These are phyloP conservation scores for Micromys minutus DNA, from an alignment of 2,113 vertebrate genomes.

Conservation along the genomic window DNA sequence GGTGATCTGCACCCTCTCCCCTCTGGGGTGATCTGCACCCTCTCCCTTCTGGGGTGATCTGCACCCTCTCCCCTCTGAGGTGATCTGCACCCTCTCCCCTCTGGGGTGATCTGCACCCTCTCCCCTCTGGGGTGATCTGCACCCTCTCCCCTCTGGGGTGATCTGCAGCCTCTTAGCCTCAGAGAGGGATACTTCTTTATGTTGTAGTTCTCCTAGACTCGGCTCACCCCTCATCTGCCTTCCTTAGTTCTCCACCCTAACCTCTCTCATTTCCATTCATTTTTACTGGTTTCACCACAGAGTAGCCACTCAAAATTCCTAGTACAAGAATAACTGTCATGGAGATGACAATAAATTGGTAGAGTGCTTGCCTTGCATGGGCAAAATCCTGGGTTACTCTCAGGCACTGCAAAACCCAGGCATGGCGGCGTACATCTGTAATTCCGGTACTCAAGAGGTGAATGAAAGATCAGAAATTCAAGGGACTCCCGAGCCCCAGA, in stretches of 20 bases:
- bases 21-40: background rate
- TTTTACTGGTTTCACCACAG: constrained; percentile 1
- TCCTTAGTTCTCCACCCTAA: background rate
- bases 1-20: background rate
- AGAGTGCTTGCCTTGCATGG: background rate
- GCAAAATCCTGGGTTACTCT: background rate
- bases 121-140: background rate
- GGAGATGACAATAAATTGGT: background rate
- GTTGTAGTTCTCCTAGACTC: background rate
- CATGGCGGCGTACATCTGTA: background rate
- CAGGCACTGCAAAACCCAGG: background rate
- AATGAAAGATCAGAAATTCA: background rate
- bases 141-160: background rate
- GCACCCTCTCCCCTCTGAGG: background rate
- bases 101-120: background rate
- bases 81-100: too few relatives aligned
- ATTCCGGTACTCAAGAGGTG: background rate
- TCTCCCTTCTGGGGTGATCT: background rate
- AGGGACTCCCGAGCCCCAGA: background rate
- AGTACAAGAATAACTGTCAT: background rate
- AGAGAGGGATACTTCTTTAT: background rate
- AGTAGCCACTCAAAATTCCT: background rate
- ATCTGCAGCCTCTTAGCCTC: background rate
- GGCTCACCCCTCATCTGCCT: background rate
- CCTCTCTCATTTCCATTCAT: background rate